Conservation (phyloP, 2,797 vertebrate species). For the Tenualosa ilisha region DNA sequence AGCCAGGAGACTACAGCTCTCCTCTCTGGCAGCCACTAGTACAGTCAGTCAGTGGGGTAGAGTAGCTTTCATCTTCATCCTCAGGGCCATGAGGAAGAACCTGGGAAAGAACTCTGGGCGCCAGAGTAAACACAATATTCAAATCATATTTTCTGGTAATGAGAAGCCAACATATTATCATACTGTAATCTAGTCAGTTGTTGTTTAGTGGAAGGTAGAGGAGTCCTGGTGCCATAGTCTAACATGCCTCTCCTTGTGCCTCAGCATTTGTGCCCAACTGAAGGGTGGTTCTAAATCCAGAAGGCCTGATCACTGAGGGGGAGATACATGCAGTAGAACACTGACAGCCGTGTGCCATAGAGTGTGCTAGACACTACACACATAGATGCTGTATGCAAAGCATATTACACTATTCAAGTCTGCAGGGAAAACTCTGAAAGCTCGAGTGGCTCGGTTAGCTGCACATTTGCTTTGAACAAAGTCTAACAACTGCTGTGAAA, state of each 20-base stretch:
- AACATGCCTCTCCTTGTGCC: slow-evolving; percentile 28
- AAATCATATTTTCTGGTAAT: background rate
- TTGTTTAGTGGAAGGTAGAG: slow-evolving; percentile 28
- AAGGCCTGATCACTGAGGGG: no score
- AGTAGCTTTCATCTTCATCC: background rate
- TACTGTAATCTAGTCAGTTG: slow-evolving; percentile 35
- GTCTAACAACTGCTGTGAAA: background rate
- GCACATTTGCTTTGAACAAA: background rate
- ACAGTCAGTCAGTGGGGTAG: background rate
- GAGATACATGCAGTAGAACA: no score
- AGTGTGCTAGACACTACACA: background rate
- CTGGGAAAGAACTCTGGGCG: background rate
- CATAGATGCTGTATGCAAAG: background rate
- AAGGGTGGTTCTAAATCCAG: no score
- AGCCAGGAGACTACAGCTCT: slow-evolving; percentile 1
- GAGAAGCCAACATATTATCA: slow-evolving; percentile 12
- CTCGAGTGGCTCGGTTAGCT: background rate
- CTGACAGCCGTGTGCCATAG: background rate
- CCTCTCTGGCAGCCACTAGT: slow-evolving; percentile 1
- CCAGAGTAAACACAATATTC: slow-evolving; percentile 16
- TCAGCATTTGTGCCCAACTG: background rate
- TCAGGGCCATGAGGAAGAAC: background rate
- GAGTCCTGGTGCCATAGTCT: slow-evolving; percentile 6
- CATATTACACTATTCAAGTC: background rate
- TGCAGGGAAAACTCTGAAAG: background rate